Percentiles rank a stretch among this genome's conserved stretches.
phyloP scores from a whole-genome alignment of 2,113 vertebrate genomes.

The Saguinus imperator region DNA sequence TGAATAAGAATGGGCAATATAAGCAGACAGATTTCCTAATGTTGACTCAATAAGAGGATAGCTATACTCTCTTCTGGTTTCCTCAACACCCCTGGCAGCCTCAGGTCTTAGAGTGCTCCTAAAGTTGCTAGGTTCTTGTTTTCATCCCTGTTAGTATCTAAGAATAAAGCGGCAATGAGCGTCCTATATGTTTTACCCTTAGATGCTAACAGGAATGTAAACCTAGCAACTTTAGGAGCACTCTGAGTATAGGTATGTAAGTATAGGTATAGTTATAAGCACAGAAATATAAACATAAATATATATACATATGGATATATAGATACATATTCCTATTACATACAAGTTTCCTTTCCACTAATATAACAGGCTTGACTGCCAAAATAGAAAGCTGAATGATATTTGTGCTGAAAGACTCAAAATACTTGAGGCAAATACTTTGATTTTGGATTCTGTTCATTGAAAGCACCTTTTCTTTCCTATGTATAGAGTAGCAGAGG shows the following conservation, averaged over 20 bases:
- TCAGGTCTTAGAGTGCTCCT: background rate
- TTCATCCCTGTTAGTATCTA: background rate
- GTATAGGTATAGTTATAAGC: background rate
- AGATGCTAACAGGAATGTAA: background rate
- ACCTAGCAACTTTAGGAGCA: background rate
- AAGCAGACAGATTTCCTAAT: background rate
- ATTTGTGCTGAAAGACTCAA: background rate
- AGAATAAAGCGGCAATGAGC: background rate
- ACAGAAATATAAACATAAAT: background rate
- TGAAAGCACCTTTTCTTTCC: background rate
- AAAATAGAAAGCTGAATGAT: background rate
- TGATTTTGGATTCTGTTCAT: background rate
- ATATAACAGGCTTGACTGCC: background rate
- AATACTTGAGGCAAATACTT: background rate
- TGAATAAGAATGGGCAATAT: background rate
- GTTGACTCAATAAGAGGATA: background rate
- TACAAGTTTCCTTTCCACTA: background rate
- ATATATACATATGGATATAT: background rate
- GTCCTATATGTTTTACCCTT: background rate
- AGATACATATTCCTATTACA: background rate
- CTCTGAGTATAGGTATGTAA: background rate
- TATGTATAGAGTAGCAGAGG: background rate
- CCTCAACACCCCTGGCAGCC: too few species aligned
- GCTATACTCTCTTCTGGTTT: background rate
- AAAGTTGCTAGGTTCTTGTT: background rate